Conservation (phyloP, 2,797 vertebrate genomes). For the Phoebastria nigripes region DNA sequence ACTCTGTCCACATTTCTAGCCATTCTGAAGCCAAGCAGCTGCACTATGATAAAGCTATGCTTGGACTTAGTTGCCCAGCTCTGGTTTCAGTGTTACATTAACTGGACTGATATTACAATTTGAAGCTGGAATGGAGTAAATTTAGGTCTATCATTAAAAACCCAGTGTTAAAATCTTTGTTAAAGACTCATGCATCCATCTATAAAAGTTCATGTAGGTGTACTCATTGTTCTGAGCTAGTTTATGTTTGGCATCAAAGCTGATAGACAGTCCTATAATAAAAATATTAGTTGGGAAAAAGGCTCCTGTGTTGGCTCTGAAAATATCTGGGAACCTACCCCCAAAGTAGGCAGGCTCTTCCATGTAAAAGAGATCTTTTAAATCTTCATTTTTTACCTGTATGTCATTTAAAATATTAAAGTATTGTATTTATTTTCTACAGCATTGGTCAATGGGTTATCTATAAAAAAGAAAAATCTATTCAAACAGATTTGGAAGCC, state of each 20-base stretch:
- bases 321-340: neutral
- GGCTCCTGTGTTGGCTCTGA: neutral
- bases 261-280: neutral
- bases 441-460: neutral
- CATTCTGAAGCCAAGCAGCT: neutral
- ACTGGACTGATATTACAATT: neutral
- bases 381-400: neutral
- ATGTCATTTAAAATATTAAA: neutral
- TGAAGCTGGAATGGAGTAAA: neutral
- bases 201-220: neutral
- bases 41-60: neutral
- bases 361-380: neutral
- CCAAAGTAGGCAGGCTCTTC: neutral
- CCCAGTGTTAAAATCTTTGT: neutral
- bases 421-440: neutral
- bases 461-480: neutral
- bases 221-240: neutral
- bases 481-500: neutral
- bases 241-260: neutral
- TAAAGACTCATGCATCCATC: neutral
- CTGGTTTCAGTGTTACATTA: neutral
- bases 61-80: neutral
- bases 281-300: neutral
- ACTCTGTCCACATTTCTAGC: neutral
- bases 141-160: neutral